Conservation (phyloP, 2,113 vertebrate species). For the Sinocyclocheilus maitianheensis region DNA sequence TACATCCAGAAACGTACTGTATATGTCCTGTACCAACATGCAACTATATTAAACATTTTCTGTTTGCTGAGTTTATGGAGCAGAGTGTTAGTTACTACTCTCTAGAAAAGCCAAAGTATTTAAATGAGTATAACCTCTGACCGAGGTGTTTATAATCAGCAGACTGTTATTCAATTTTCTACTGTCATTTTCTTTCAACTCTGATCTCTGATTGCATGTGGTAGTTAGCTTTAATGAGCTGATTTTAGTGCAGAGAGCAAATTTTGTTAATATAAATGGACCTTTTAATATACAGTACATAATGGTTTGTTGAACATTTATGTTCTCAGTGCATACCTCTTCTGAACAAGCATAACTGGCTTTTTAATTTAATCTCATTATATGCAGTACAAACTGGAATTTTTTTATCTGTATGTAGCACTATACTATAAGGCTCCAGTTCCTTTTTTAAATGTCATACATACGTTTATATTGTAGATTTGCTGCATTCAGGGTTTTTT, state of each 20-base stretch:
- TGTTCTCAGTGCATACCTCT: conserved; percentile 64
- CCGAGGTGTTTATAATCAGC: conserved; percentile 68
- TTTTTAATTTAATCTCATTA: conserved; percentile 61
- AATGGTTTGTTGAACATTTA: conserved; percentile 75
- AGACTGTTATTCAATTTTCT: conserved; percentile 62
- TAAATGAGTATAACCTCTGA: conserved; percentile 57
- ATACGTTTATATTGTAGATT: background rate
- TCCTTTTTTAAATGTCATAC: background rate
- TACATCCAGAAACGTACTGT: background rate
- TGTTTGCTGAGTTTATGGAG: conserved; percentile 9
- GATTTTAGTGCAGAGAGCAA: conserved; percentile 74
- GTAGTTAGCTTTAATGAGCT: conserved; percentile 71
- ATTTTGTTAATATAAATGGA: conserved; percentile 72
- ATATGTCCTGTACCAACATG: background rate
- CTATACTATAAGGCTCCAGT: background rate
- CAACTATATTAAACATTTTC: background rate
- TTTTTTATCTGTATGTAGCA: conserved; percentile 37
- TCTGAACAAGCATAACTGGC: conserved; percentile 62
- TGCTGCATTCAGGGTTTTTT: background rate
- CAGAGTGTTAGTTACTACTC: conserved; percentile 36
- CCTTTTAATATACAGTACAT: conserved; percentile 72
- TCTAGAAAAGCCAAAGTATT: background rate
- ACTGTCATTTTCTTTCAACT: conserved; percentile 65
- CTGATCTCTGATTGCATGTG: conserved; percentile 68
- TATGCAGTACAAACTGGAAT: conserved; percentile 61